These are phyloP conservation scores for Dicrostonyx torquatus DNA, from an alignment of 2,797 vertebrate genomes.

Conservation along the genomic window DNA sequence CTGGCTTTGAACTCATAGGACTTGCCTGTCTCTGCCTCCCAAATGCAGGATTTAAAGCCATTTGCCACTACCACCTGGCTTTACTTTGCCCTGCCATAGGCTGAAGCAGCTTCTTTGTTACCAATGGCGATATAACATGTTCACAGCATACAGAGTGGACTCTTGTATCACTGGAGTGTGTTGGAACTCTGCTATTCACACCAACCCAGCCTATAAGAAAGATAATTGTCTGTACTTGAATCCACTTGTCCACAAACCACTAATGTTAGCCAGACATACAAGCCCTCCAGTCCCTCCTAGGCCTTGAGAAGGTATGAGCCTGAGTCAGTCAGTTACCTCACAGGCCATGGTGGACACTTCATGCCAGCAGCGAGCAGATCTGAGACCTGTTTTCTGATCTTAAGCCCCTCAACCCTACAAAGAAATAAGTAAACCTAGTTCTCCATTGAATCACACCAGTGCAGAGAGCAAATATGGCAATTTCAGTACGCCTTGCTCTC, in stretches of 20 bases:
- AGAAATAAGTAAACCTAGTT: not conserved
- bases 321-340: not conserved
- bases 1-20: too few relatives aligned
- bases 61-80: too few relatives aligned
- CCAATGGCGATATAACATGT: too few relatives aligned
- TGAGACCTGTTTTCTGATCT: not conserved
- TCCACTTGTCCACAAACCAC: not conserved
- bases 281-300: not conserved
- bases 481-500: not conserved
- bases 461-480: not conserved
- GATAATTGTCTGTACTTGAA: not conserved
- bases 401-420: not conserved
- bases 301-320: not conserved
- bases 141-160: too few relatives aligned
- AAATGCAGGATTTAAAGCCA: too few relatives aligned
- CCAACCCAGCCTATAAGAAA: not conserved
- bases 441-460: not conserved
- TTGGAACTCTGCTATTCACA: rapidly evolving
- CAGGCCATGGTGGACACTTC: not conserved
- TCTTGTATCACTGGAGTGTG: not conserved
- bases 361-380: not conserved
- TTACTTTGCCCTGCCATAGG: too few relatives aligned
- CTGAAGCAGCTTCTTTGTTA: too few relatives aligned
- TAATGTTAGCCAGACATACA: rapidly evolving
- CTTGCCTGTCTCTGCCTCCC: too few relatives aligned